Base-by-base conservation (phyloP, 2,888 invertebrate genomes). In the Ypsolopha sequella region DNA sequence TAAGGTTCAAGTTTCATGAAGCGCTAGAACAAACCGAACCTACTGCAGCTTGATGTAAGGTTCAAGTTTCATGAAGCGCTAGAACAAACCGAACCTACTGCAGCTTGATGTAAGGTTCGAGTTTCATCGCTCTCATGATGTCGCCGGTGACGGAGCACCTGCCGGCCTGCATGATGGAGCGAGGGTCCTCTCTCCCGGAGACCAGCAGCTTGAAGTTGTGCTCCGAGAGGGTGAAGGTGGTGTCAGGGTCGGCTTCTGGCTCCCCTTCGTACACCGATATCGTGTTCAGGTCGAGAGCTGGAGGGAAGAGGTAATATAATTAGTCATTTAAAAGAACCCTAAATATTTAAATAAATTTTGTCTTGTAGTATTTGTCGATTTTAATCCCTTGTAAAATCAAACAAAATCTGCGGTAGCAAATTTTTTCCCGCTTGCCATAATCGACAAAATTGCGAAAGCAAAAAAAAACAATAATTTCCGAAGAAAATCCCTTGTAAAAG, bases 51-150 rank as follows among this genome's bases (percentile, higher is more conserved):
- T n/a, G n/a, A n/a, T n/a, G n/a, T n/a, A n/a, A n/a, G n/a, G n/a
- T n/a, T n/a, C n/a, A n/a, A n/a, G n/a, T n/a, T n/a, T n/a, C n/a
- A n/a, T n/a, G n/a, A n/a, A n/a, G n/a, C n/a, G n/a, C n/a, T n/a
- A n/a, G 24, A 24, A 4, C 24, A 24, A 24, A 24, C 4, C 24
- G 2, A 24, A 24, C 24, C 55, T 75, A 77, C 50, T 70, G 70
- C 8, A 82, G 51, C 53, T 74, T 80, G 44, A 86, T 79, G 62
- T 81, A 86, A 41, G 85, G 86, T 63, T 87, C 87, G 53, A 87
- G 71, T 61, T 86, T 76, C 87, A 87, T 87, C 4, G 86, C 87
- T 39, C 85, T 65, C 87, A 86, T 87, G 63, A 87, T 74, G 61
- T 87, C 85, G 2, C 87, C 87, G 0, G 87, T 87, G 60, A 87